These are phyloP conservation scores for Xiphorhynchus erythropygius DNA, from an alignment of 2,797 vertebrate genomes.

Conservation along the genomic window DNA sequence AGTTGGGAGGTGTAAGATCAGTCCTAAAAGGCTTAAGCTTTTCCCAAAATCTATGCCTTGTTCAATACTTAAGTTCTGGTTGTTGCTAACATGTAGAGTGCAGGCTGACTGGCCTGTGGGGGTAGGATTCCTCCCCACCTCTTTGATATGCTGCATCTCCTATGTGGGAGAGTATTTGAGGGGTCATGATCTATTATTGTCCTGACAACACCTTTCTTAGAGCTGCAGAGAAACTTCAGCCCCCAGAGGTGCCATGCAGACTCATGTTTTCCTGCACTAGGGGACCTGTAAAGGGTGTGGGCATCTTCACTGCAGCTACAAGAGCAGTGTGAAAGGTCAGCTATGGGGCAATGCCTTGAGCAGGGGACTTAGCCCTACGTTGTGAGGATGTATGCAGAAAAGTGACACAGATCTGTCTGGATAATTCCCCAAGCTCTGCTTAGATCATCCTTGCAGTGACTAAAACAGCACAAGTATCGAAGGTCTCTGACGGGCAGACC, in stretches of 20 bases:
- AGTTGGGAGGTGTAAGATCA: background rate
- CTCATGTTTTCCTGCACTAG: background rate
- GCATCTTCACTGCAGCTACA: accelerated
- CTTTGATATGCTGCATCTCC: background rate
- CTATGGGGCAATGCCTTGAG: background rate
- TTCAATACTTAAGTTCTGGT: accelerated
- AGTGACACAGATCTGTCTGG: background rate
- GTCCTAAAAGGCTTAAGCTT: background rate
- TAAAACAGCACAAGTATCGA: background rate
- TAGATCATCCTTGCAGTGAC: background rate
- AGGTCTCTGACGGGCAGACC: background rate
- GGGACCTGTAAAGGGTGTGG: background rate
- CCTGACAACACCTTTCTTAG: background rate
- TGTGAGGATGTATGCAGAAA: background rate
- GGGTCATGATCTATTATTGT: background rate
- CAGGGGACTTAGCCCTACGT: background rate
- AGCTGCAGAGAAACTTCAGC: background rate
- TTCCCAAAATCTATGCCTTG: background rate
- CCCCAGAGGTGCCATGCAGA: background rate
- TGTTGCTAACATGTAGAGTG: accelerated
- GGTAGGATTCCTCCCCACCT: background rate
- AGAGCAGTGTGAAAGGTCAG: background rate
- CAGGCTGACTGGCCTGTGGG: background rate
- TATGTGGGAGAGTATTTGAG: accelerated
- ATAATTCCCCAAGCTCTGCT: background rate